Base-by-base conservation (phyloP, 2,797 vertebrate species). In the Bovichtus diacanthus region DNA sequence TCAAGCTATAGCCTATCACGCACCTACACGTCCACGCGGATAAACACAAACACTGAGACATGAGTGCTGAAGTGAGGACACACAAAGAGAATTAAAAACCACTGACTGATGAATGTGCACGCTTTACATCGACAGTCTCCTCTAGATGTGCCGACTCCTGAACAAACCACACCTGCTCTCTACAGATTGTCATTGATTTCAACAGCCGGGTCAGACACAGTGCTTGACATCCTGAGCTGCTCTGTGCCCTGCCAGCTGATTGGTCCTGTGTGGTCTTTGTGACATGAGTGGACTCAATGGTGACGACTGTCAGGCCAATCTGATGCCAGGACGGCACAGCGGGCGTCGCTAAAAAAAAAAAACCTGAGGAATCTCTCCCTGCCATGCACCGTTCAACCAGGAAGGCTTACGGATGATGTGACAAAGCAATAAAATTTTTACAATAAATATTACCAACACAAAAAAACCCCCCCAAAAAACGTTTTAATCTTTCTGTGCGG, bases 151-250 rank as follows among this genome's bases (percentile, higher is more conserved):
- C 62, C 67, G 44, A 41, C 58, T 68, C 6, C 21, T 43, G 70
- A 80, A 60, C 60, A 67, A 73, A 61, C 60, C 70, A 81, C 84
- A 78, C 74, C 78, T 80, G 83, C 31, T 60, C 62, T 51, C 62
- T 27, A 34, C 55, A 73, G 76, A 66, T 64, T 66, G 70, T 39
- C 78, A 77, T 43, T 82, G 44, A 85, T 90, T 86, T 83, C 66
- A 76, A 16, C 55, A 64, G 66, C 74, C 82, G 74, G 82, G 65
- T 85, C 66, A 72, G 64, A 81, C 66, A 82, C 81, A 87, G 84
- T 65, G 65, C 76, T 74, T 64, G 74, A 67, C 66, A 72, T 75
- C 70, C 43, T 38, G 64, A 74, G 65, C 65, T 59, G 73, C 84
- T 69, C 43, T 6, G 54, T 76, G 66, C 27, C 23, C 66, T 36